Base-by-base conservation (phyloP, 2,797 vertebrate genomes). In the Erethizon dorsatum region DNA sequence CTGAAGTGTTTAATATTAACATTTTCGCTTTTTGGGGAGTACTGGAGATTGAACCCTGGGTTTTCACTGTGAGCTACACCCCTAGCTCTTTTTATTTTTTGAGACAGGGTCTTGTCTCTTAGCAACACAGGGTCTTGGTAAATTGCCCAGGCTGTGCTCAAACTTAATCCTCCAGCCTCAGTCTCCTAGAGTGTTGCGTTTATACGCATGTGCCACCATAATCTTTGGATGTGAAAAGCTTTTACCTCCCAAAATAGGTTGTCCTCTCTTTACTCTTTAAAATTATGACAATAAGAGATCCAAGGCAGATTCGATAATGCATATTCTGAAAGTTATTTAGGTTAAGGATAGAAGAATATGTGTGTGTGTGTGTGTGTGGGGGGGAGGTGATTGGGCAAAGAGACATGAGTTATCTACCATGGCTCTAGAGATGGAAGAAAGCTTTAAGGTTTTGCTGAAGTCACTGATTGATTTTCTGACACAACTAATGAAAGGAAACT, bases 381-480 rank as follows among this genome's bases (percentile, higher is more conserved):
- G 31, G n/a, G 69, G 6, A 85, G 75, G 97, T 93, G 86, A 59
- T 41, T 28, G 9, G 45, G 90, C 45, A 45, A 80, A 97, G 90
- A 79, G 90, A 73, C 28, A 93, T 99, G 94, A 98, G 99, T 99
- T 98, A 99, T 99, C 99, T 95, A 99, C 0, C 0, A 2, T 0
- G 83, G n/a, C 86, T 93, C 96, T 84, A 90, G 22, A 95, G 97
- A 97, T 41, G 92, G 98, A 97, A 95, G 98, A 98, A 96, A 97
- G 97, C 90, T 97, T 97, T 97, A 97, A 88, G 98, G 98, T 97
- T 99, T 99, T 98, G 98, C 98, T 98, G 98, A 99, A 99, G 99
- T 98, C 98, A 96, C 56, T 96, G 98, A 99, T 99, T 99, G 99
- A 99, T 99, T 99, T 99, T 99, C 99, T 99, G 99, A 99, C 99